These are phyloP conservation scores for Ardeotis arabs DNA, from an alignment of 2,113 vertebrate species.

Conservation along the genomic window DNA sequence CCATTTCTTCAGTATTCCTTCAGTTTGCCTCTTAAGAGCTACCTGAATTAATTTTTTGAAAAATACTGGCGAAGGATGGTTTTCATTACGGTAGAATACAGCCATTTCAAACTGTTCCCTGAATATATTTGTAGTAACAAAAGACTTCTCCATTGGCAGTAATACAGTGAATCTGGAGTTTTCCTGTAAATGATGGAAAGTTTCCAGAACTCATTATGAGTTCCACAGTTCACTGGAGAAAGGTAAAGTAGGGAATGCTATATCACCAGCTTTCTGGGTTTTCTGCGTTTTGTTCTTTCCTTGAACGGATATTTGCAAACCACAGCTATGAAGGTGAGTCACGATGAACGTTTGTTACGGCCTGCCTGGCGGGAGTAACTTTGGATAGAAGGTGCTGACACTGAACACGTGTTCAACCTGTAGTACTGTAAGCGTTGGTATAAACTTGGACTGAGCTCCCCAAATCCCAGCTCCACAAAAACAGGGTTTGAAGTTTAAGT, in stretches of 20 bases:
- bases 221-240: background rate
- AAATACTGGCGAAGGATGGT: background rate
- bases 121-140: background rate
- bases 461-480: background rate
- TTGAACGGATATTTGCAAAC: background rate
- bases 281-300: background rate
- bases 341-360: background rate
- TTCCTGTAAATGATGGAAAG: background rate
- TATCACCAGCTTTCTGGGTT: background rate
- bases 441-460: background rate
- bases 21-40: background rate
- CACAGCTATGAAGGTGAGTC: background rate
- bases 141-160: background rate
- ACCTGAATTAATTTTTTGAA: background rate
- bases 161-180: background rate
- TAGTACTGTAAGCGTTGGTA: accelerated
- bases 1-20: background rate
- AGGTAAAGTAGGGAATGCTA: background rate
- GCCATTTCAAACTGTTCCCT: background rate
- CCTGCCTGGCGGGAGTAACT: background rate
- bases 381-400: background rate
- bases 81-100: background rate
- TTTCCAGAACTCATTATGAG: background rate
- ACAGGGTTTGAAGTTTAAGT: background rate
- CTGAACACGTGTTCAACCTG: accelerated